Evolutionary conservation across 1,140 invertebrate genomes (phyloP).

Genomic region (Psix sp.): DNA sequence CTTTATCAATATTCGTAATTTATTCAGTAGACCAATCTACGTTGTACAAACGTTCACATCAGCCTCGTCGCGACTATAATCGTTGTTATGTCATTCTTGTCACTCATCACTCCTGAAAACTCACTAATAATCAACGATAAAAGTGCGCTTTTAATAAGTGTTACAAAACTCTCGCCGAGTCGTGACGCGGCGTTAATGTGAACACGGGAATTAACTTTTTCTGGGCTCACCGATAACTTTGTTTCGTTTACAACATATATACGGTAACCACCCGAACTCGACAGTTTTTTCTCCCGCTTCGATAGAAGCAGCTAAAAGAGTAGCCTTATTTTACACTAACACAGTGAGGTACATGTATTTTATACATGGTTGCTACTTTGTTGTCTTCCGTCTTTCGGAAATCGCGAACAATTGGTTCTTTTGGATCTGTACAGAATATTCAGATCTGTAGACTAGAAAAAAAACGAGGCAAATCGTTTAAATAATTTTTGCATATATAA

Average conservation of each 20-base stretch:
- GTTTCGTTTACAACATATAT: slow-evolving; percentile 49
- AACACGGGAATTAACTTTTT: slow-evolving; percentile 23
- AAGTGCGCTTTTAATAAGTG: slow-evolving; percentile 55
- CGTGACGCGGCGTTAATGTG: slow-evolving; percentile 7
- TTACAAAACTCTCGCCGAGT: slow-evolving; percentile 26
- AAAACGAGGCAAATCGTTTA: slow-evolving; percentile 3
- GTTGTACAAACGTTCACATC: slow-evolving; percentile 29
- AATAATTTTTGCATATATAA: slow-evolving; percentile 1
- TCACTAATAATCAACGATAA: slow-evolving; percentile 20
- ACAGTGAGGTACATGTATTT: slow-evolving; percentile 53
- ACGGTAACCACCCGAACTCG: slow-evolving; percentile 14
- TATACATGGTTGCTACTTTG: slow-evolving; percentile 35
- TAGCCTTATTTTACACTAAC: slow-evolving; percentile 45
- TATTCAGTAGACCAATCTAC: slow-evolving; percentile 29
- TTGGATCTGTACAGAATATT: slow-evolving; percentile 46
- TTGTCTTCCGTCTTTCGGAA: slow-evolving; percentile 26
- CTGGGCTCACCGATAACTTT: slow-evolving; percentile 17
- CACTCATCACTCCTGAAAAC: not conserved
- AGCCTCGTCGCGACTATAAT: slow-evolving; percentile 5
- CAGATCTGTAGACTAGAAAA: slow-evolving; percentile 18
- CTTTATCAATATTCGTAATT: slow-evolving; percentile 41
- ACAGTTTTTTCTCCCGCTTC: slow-evolving; percentile 19
- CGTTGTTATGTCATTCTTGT: slow-evolving; percentile 6
- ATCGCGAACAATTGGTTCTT: slow-evolving; percentile 44
- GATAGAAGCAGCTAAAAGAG: slow-evolving; percentile 41